Base-by-base conservation (phyloP, 2,113 vertebrate species). In the Chaetodon trifascialis region DNA sequence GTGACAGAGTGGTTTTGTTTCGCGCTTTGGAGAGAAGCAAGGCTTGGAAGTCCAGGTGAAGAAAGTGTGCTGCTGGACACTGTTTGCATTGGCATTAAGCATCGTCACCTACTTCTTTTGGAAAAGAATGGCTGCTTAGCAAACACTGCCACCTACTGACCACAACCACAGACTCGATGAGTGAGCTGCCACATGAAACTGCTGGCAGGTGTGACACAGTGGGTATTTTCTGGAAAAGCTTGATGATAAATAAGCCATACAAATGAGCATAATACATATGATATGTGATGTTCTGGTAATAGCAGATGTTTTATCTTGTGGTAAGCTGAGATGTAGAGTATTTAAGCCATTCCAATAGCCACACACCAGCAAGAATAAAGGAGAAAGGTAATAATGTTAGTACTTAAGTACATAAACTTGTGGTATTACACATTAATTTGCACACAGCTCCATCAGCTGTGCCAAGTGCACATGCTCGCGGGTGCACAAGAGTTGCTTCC, bases 1-100 rank as follows among this genome's bases (percentile, higher is more conserved):
- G 4, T 77, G 15, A 79, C 88, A 95, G 95, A 71, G 64, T 21
- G 95, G 95, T 7, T 95, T 95, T 70, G 88, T 92, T 16, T 82
- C 73, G 42, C 94, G 92, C 40, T 94, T 95, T 1, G 87, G 94
- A 12, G 23, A 77, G 82, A 95, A 94, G 83, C 86, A 82, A 52
- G 73, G 91, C 40, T n/a, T 95, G 64, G 94, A 95, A 59, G 63
- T 60, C 30, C 91, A 91, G 47, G 85, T 94, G 83, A 92, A 88
- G 79, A 86, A 12, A 14, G 87, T 88, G 30, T 95, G 95, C 75
- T 88, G 86, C 9, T 94, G 94, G 90, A 91, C 91, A 17, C 84
- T 95, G 60, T 63, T 94, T 21, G 56, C 90, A 15, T 54, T 95
- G 42, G 36, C 87, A 25, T 11, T 68, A 0, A 80, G 91, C 65